phyloP scores from a whole-genome alignment of 1,140 invertebrate genomes.

The Drosophila teissieri region DNA sequence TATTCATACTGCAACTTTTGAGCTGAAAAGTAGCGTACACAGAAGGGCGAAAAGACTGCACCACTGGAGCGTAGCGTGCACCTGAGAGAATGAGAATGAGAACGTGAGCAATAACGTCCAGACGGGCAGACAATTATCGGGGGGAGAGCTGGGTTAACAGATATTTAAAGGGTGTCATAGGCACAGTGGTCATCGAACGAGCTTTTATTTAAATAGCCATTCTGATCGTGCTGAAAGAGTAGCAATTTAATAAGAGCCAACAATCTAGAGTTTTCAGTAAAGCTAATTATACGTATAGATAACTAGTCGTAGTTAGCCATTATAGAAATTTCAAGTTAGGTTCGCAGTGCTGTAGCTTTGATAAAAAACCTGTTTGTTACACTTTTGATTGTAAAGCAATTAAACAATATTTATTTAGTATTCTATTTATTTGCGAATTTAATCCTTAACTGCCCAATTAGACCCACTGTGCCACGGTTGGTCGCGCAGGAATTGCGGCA shows the following conservation, averaged over 20 bases:
- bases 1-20: not conserved
- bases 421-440: no score
- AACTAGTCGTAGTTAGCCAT: slow-evolving; percentile 3
- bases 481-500: slow-evolving; percentile 44
- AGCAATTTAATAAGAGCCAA: no score
- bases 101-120: slow-evolving; percentile 65
- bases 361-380: no score
- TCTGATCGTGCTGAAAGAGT: not conserved
- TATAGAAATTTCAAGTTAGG: no score
- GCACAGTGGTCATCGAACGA: slow-evolving; percentile 31
- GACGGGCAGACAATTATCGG: slow-evolving; percentile 54
- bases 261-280: no score
- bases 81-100: slow-evolving; percentile 53
- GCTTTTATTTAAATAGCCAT: not conserved
- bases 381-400: no score
- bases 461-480: slow-evolving; percentile 35
- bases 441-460: no score
- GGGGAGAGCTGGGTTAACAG: slow-evolving; percentile 15
- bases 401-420: no score
- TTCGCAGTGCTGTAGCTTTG: no score
- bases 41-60: slow-evolving; percentile 8
- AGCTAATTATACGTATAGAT: not conserved
- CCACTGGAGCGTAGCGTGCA: slow-evolving; percentile 42
- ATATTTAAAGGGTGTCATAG: slow-evolving; percentile 21
- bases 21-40: slow-evolving; percentile 12